phyloP scores from a whole-genome alignment of 2,888 invertebrate genomes.

The Stenurella melanura region DNA sequence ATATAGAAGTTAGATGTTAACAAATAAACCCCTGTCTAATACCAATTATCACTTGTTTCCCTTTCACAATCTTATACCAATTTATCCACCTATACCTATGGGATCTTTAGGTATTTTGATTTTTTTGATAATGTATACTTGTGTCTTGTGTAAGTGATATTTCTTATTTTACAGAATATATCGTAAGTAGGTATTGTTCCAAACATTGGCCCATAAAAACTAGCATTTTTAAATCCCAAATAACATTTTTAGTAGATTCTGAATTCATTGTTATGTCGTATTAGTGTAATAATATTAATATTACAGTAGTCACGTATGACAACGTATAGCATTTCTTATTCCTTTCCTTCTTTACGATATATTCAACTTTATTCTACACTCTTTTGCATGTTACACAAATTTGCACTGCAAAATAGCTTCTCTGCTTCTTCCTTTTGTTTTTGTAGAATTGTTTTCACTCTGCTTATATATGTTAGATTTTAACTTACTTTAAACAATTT shows the following conservation, averaged over 20 bases:
- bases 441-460: conserved; percentile 18
- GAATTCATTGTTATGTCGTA: not conserved
- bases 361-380: conserved; percentile 36
- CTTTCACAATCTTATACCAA: conserved; percentile 38
- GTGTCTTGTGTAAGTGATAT: conserved; percentile 41
- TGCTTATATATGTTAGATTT: conserved; percentile 35
- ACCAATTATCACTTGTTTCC: conserved; percentile 41
- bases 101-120: conserved; percentile 49
- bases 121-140: conserved; percentile 35
- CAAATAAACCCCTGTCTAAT: conserved; percentile 25
- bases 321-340: not conserved
- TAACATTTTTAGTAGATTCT: not conserved
- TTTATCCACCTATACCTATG: conserved; percentile 46
- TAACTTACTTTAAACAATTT: conserved; percentile 30
- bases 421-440: conserved; percentile 16
- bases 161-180: conserved; percentile 28
- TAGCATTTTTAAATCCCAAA: not conserved
- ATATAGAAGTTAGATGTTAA: conserved; percentile 15
- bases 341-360: conserved; percentile 31
- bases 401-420: conserved; percentile 46
- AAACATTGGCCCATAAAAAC: not conserved
- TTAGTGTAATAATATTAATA: not conserved
- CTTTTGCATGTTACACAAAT: conserved; percentile 37
- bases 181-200: conserved; percentile 10
- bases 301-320: not conserved